These are phyloP conservation scores for Myotis daubentonii DNA, from an alignment of 2,797 vertebrate genomes.

Conservation along the genomic window DNA sequence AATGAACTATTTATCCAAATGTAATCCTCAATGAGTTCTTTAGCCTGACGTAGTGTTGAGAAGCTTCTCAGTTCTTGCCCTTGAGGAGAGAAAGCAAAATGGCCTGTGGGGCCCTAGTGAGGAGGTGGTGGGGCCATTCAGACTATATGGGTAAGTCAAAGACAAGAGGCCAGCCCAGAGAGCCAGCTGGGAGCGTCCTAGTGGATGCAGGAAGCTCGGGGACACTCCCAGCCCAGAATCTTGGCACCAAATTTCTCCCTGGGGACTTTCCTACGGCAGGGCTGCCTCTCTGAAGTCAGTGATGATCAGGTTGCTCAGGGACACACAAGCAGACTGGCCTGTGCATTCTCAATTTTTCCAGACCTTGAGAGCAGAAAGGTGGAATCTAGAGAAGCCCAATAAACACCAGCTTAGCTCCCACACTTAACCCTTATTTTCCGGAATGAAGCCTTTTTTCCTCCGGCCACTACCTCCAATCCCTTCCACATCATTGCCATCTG, in stretches of 20 bases:
- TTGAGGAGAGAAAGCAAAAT: neutral
- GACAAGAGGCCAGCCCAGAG: neutral
- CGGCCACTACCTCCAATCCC: accelerated
- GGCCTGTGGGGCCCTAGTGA: neutral
- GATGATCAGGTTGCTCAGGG: accelerated
- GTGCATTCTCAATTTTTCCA: neutral
- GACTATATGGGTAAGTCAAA: neutral
- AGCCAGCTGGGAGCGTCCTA: neutral
- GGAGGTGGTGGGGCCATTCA: neutral
- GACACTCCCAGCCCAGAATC: neutral
- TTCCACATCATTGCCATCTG: too few relatives aligned
- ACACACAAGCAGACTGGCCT: neutral
- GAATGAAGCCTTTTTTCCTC: neutral
- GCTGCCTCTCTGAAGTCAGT: neutral
- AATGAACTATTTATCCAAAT: neutral
- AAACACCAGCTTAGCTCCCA: neutral
- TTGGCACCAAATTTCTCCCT: neutral
- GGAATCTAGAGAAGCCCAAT: neutral
- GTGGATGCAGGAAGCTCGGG: accelerated
- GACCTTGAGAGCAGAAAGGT: neutral
- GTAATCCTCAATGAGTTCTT: neutral
- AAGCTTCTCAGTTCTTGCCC: neutral
- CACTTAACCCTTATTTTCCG: neutral
- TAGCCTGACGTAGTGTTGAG: neutral
- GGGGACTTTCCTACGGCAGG: neutral